Evolutionary conservation across 2,888 invertebrate genomes (phyloP), one percentile per base, ranked within the genome.

Genomic region (Girardia tigrina): DNA sequence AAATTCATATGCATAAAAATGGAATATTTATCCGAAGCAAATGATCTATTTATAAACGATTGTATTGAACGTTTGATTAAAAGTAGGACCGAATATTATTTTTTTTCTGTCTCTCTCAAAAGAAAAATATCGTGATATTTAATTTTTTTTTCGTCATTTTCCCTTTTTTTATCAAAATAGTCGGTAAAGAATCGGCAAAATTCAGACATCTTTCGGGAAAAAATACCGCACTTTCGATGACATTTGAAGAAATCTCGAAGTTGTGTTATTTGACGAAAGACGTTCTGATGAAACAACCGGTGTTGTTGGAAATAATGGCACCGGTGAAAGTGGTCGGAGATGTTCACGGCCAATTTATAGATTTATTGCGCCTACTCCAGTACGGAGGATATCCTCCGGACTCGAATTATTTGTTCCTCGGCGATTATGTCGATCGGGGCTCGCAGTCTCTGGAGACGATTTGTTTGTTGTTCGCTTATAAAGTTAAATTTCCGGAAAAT

Each of bases 261-360:
- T 88, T 97, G 80, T 98, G 97, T 86, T 88, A 95, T 82, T 98
- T 97, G 87, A 95, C 95, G 77, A 88, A 97, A 82, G 98, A 98
- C 88, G 94, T 97, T 83, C 98, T 97, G 87, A 88, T 97, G 80
- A 94, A 94, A 84, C 97, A 98, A 85, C 97, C 97, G 69, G 97
- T 98, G 85, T 88, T 97, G 81, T 88, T 97, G 84, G 97, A 97
- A 87, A 87, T 98, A 82, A 98, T 99, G 87, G 98, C 98, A 76
- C 98, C 98, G 78, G 87, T 98, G 79, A 98, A 98, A 88, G 98
- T 98, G 86, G 98, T 97, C 87, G 98, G 93, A 86, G 97, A 97
- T 85, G 95, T 97, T 81, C 95, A 98, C 85, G 97, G 97, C 78
- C 97, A 98, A 87, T 98, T 97, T 87, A 95, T 95, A 84, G 97